Evolutionary conservation across 2,888 invertebrate species (phyloP), one percentile per base, ranked within the genome.

Genomic region (Drosophila paranaensis): DNA sequence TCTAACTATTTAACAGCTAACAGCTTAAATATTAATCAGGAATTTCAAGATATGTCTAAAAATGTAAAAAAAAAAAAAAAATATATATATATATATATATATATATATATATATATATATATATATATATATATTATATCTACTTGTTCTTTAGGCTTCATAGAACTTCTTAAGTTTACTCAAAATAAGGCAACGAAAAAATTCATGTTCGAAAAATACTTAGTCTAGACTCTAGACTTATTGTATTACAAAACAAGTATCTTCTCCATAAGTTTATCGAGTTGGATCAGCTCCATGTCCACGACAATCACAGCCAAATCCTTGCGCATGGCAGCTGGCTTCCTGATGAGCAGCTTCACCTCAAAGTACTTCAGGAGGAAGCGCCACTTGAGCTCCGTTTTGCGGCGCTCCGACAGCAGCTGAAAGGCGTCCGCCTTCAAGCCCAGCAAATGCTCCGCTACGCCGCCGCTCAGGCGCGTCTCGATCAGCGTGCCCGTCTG

Each of bases 401-500:
- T 94, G 40, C 94, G 93, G 3, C 94, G 93, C 0, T 93, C 86
- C 0, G 93, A 85, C 93, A 95, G 93, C 4, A 88, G 79, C 54
- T 93, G 92, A 84, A 96, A 94, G 48, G 94, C 93, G 13, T 93
- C 90, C 0, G 93, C 93, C 20, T 93, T 93, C 75, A 94, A 93
- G 51, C 94, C 94, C 10, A 96, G 91, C 11, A 95, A 91, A n/a
- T 93, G 93, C 88, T 95, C 95, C 1, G 96, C 94, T 48, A 94
- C 91, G 62, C 92, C 92, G n/a, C 95, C 93, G 30, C 94, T 94
- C 11, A 96, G 92, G 11, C 94, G 93, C 55, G 95, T 92, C 70
- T 93, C 95, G 0, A 92, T 89, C 20, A 96, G 78, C 33, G 95
- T 95, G 10, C 96, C 96, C 0, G 96, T 96, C 73, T 96, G 95